Conservation (phyloP, 2,888 invertebrate species). For the Creontiades dilutus region DNA sequence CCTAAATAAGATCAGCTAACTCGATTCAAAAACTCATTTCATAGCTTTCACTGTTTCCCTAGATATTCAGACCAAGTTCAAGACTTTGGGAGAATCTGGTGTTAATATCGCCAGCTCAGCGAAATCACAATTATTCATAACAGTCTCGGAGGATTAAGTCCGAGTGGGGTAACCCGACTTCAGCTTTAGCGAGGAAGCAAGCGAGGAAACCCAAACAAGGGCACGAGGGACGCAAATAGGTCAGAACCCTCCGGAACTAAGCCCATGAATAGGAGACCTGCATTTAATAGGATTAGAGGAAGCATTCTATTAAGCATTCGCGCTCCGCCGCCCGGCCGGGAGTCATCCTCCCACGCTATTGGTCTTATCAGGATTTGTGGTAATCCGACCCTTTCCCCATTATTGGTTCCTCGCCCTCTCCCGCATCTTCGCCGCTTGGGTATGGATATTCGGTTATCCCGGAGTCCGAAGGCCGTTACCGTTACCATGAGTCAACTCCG, state of each 20-base stretch:
- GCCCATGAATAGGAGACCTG: slow-evolving; percentile 59
- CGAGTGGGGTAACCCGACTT: slow-evolving; percentile 46
- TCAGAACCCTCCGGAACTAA: slow-evolving; percentile 58
- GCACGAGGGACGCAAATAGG: slow-evolving; percentile 48
- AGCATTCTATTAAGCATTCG: slow-evolving; percentile 60
- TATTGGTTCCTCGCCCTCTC: slow-evolving; percentile 11
- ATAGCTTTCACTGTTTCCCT: too few species aligned
- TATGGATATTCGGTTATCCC: slow-evolving; percentile 18
- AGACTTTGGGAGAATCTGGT: too few species aligned
- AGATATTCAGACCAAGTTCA: too few species aligned
- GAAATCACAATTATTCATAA: too few species aligned
- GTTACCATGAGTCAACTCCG: not conserved
- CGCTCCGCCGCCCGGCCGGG: slow-evolving; percentile 44
- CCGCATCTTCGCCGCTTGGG: not conserved
- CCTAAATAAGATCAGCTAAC: too few species aligned
- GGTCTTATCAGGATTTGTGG: slow-evolving; percentile 64
- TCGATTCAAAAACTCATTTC: too few species aligned
- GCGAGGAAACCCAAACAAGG: slow-evolving; percentile 41
- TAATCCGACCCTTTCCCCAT: slow-evolving; percentile 49
- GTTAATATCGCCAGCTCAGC: too few species aligned
- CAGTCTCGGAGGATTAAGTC: not conserved
- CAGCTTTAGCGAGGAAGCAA: slow-evolving; percentile 33
- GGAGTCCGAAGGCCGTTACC: slow-evolving; percentile 4
- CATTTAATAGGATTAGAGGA: slow-evolving; percentile 61
- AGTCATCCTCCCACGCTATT: slow-evolving; percentile 50